A percentile compares a stretch with the other conserved stretches of the same genome.
These are phyloP conservation scores for Drosophila paramelanica DNA, from an alignment of 2,888 invertebrate species.

Conservation along the genomic window DNA sequence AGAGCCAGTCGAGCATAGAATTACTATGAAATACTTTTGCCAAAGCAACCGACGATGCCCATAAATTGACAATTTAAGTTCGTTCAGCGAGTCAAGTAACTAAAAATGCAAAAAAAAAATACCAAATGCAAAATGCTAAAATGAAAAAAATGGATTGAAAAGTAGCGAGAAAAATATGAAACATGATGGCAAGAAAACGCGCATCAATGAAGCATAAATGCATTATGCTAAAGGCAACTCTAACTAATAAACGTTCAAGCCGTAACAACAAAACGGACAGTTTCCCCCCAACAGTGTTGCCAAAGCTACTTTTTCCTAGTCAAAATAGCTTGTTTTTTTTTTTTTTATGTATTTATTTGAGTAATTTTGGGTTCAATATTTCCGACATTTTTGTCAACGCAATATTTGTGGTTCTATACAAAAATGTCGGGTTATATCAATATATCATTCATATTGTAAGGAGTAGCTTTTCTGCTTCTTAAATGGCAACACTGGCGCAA, in stretches of 20 bases:
- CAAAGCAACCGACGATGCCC: constrained; percentile 67
- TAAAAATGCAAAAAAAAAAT: constrained; percentile 34
- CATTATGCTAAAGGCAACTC: constrained; percentile 68
- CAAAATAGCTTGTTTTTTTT: neutral
- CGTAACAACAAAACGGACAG: constrained; percentile 47
- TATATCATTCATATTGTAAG: no score
- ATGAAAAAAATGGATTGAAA: neutral
- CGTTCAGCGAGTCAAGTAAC: constrained; percentile 53
- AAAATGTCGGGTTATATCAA: no score
- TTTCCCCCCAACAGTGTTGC: constrained; percentile 12
- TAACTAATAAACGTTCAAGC: constrained; percentile 71
- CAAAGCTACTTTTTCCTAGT: neutral
- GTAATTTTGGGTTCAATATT: no score
- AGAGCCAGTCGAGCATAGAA: constrained; percentile 76
- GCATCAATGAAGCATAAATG: constrained; percentile 76
- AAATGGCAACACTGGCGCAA: constrained; percentile 18
- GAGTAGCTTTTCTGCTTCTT: neutral
- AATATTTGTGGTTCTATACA: no score
- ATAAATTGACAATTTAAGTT: constrained; percentile 80
- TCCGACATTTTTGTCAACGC: no score
- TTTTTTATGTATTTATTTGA: neutral
- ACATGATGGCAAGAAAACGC: constrained; percentile 55
- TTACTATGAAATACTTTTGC: constrained; percentile 77
- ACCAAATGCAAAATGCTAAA: constrained; percentile 19
- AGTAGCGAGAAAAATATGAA: constrained; percentile 35